Conservation (phyloP, 2,113 vertebrate species). For the Scolopax mira region DNA sequence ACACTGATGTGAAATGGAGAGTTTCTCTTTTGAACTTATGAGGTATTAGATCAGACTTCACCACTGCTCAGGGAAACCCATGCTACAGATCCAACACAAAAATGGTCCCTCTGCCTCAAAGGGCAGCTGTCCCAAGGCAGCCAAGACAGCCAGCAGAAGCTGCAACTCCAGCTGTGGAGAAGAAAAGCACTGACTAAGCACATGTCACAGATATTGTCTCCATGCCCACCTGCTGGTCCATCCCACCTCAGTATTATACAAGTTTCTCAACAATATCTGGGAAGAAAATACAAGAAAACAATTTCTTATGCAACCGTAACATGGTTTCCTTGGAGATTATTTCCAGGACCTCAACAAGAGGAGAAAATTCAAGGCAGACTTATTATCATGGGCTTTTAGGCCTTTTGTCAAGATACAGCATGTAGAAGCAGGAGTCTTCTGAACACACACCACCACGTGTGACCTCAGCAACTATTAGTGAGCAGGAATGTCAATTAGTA, state of each 20-base stretch:
- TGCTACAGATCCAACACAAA: neutral
- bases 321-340: neutral
- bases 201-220: neutral
- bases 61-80: neutral
- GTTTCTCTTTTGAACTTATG: neutral
- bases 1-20: neutral
- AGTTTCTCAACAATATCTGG: neutral
- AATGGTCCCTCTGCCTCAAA: neutral
- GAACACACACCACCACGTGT: accelerated
- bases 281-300: neutral
- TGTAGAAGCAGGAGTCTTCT: neutral
- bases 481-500: neutral
- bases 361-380: neutral
- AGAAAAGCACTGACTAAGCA: neutral
- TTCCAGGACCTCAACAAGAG: neutral
- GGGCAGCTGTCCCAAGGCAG: neutral
- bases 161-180: neutral
- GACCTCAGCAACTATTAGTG: neutral
- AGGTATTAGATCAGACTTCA: neutral
- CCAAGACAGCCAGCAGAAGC: neutral
- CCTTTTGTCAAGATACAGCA: neutral
- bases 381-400: neutral
- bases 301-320: neutral
- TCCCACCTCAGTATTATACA: neutral
- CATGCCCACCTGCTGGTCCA: neutral